Conservation (phyloP, 1,140 invertebrate species). For the Spodoptera frugiperda region DNA sequence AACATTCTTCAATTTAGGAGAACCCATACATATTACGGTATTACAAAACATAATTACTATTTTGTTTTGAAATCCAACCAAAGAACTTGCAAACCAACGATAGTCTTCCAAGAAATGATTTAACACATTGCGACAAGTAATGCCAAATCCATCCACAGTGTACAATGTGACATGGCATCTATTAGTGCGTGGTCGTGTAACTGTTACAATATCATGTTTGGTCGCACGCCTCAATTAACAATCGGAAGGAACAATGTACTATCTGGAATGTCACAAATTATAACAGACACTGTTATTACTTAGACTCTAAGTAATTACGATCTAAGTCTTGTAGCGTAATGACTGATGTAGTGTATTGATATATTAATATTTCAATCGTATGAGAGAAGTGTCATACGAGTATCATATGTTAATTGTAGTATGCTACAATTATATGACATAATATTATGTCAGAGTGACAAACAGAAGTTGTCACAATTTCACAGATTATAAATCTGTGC, state of each 20-base stretch:
- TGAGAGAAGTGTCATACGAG: background rate
- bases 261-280: background rate
- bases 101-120: too few species aligned
- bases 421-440: too few species aligned
- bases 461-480: too few species aligned
- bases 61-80: too few species aligned
- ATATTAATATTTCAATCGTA: background rate
- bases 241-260: background rate
- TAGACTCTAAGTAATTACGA: background rate
- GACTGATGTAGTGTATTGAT: too few species aligned
- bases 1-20: background rate
- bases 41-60: too few species aligned
- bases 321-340: too few species aligned
- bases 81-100: too few species aligned
- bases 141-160: background rate
- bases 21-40: too few species aligned
- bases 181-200: background rate
- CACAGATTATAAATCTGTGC: too few species aligned
- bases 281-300: background rate
- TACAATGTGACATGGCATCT: background rate
- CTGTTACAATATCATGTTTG: background rate
- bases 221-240: constrained; percentile 5
- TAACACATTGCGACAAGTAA: background rate
- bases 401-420: too few species aligned
- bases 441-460: too few species aligned